Base-by-base conservation (phyloP, 2,888 invertebrate genomes). In the Epinotia ramella region DNA sequence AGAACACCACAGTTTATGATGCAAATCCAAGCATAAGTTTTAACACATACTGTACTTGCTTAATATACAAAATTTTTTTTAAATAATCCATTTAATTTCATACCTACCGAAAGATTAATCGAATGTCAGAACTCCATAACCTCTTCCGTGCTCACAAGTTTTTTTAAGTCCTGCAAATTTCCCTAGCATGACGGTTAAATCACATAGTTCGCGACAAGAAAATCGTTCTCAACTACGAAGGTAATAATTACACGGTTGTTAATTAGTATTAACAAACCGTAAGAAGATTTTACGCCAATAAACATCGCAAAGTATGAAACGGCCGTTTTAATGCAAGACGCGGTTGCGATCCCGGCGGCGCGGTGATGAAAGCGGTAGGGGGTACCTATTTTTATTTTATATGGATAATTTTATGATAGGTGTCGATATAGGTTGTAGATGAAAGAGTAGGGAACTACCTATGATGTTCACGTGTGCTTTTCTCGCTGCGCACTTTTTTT, bases 211-310 rank as follows among this genome's bases (percentile, higher is more conserved):
- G 84, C 84, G 87, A 87, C 88, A 87, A 84, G 87, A 85, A 88
- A 89, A 88, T 87, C 84, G 86, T 84, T 88, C 85, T 82, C 80
- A 80, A 83, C 83, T 82, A 85, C 82, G 83, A 85, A 87, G 86
- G 84, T 86, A 84, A 86, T 90, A 89, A 91, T 91, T 90, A 91
- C 86, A 85, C 85, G 87, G 87, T 86, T 84, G 88, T 89, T 88
- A 88, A 89, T 90, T 88, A 86, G 86, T 87, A 90, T 89, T 88
- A 91, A 90, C 88, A 84, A 87, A 87, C 88, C 86, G 84, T 87
- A 84, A 85, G 88, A 87, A 84, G 85, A 89, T 87, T 89, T 88
- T 85, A 89, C 86, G 87, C 83, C 80, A 83, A 87, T 89, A 79
- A 88, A 88, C 86, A 86, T 84, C 77, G 81, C 81, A 84, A 85